phyloP scores from a whole-genome alignment of 2,888 invertebrate species.

The Podabrus alpinus region DNA sequence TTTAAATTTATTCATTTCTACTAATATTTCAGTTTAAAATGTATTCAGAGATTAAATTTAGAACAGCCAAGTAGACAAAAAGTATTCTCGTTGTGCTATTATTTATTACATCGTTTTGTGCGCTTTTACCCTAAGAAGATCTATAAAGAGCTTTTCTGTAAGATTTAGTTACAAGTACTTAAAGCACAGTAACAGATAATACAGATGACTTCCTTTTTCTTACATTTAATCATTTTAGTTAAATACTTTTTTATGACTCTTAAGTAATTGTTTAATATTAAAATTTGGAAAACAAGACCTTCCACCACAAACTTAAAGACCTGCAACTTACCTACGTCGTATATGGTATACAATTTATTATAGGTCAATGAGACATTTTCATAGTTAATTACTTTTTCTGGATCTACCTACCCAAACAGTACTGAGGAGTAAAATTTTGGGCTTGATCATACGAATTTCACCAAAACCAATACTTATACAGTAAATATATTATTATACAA shows the following conservation, averaged over 20 bases:
- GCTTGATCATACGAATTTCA: too few species aligned
- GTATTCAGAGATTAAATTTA: conserved; percentile 29
- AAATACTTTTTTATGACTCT: not conserved
- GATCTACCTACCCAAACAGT: too few species aligned
- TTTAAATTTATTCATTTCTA: conserved; percentile 15
- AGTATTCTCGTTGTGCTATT: conserved; percentile 29
- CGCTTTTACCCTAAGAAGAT: conserved; percentile 26
- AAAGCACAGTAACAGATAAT: conserved; percentile 24
- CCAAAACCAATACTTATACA: too few species aligned
- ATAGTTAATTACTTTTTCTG: too few species aligned
- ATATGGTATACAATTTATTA: too few species aligned
- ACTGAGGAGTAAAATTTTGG: too few species aligned
- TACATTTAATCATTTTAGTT: not conserved
- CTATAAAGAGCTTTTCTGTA: conserved; percentile 28
- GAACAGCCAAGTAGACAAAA: conserved; percentile 31
- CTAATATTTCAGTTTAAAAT: conserved; percentile 24
- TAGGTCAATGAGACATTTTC: not conserved
- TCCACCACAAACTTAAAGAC: not conserved
- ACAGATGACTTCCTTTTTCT: conserved; percentile 11
- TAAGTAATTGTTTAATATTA: not conserved
- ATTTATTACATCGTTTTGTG: conserved; percentile 32
- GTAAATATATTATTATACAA: too few species aligned
- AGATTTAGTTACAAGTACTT: conserved; percentile 31
- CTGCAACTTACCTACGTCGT: too few species aligned
- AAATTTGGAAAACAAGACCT: not conserved